Evolutionary conservation across 2,113 vertebrate genomes (phyloP).

Genomic region (Calyptommatus sinebrachiatus): DNA sequence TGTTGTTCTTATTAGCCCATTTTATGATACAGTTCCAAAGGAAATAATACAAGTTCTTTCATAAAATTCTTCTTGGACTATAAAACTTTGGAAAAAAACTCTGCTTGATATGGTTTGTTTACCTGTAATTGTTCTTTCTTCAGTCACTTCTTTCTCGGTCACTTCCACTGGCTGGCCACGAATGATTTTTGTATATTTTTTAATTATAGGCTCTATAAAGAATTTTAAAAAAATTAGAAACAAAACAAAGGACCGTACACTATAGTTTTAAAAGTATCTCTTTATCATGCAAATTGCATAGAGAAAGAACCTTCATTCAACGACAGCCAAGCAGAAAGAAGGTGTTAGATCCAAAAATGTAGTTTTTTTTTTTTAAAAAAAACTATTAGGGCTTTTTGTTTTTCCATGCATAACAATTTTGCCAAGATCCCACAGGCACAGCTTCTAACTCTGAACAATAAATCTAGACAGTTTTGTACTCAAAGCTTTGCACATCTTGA

Average conservation of each 20-base stretch:
- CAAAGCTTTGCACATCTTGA: background rate
- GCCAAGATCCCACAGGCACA: background rate
- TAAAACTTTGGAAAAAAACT: background rate
- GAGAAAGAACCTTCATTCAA: background rate
- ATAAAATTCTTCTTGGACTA: background rate
- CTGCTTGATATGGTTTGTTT: slow-evolving; percentile 45
- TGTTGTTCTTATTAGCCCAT: too few relatives aligned
- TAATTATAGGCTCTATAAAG: slow-evolving; percentile 73
- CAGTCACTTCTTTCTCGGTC: slow-evolving; percentile 75
- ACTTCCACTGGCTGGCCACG: slow-evolving; percentile 75
- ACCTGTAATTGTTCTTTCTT: slow-evolving; percentile 79
- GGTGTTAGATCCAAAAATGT: rapidly evolving
- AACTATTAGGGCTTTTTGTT: background rate
- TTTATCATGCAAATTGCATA: background rate
- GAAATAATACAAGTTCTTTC: background rate
- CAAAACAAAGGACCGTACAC: slow-evolving; percentile 10
- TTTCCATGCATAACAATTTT: background rate
- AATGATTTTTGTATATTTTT: slow-evolving; percentile 78
- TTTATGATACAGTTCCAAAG: too few relatives aligned
- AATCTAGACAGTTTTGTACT: background rate
- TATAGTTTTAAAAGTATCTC: slow-evolving; percentile 2
- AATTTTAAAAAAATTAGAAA: slow-evolving; percentile 52
- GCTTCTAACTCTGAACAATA: slow-evolving; percentile 1
- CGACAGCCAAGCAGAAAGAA: background rate
- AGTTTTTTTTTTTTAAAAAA: slow-evolving; percentile 2